Evolutionary conservation across 1,140 invertebrate species (phyloP).

Genomic region (Grapholita molesta): DNA sequence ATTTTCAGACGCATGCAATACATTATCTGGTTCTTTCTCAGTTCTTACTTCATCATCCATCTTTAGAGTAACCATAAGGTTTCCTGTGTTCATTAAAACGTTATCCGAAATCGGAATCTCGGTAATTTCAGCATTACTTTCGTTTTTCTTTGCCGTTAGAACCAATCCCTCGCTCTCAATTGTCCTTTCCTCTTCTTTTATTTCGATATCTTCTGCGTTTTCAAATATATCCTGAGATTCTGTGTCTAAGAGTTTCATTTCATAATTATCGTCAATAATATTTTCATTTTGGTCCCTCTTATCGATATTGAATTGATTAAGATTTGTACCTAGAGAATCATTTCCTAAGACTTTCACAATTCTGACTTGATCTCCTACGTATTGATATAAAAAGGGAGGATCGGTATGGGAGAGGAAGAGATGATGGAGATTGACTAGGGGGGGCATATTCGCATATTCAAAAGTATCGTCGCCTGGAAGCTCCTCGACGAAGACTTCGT

Average conservation of each 20-base stretch:
- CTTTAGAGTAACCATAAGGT: neutral
- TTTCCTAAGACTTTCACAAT: constrained; percentile 66
- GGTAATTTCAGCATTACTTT: constrained; percentile 21
- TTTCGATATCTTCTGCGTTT: neutral
- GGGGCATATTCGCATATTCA: constrained; percentile 67
- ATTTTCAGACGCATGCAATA: neutral
- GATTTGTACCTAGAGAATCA: constrained; percentile 34
- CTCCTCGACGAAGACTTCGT: constrained; percentile 75
- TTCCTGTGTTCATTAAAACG: neutral
- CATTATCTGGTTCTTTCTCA: neutral
- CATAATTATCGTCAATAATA: neutral
- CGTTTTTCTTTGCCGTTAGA: constrained; percentile 6
- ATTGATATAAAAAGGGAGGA: constrained; percentile 72
- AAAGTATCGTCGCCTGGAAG: constrained; percentile 67
- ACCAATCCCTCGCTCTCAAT: neutral
- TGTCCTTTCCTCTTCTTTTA: neutral
- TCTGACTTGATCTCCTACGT: constrained; percentile 65
- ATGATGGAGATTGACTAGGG: constrained; percentile 53
- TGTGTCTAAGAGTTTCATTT: constrained; percentile 30
- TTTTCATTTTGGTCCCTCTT: constrained; percentile 47
- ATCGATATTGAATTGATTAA: constrained; percentile 40
- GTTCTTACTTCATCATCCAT: neutral
- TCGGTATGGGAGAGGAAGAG: constrained; percentile 63
- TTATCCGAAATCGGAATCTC: too few species aligned
- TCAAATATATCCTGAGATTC: constrained; percentile 16